Conservation (phyloP, 1,140 invertebrate species). For the Drosophila pandora region DNA sequence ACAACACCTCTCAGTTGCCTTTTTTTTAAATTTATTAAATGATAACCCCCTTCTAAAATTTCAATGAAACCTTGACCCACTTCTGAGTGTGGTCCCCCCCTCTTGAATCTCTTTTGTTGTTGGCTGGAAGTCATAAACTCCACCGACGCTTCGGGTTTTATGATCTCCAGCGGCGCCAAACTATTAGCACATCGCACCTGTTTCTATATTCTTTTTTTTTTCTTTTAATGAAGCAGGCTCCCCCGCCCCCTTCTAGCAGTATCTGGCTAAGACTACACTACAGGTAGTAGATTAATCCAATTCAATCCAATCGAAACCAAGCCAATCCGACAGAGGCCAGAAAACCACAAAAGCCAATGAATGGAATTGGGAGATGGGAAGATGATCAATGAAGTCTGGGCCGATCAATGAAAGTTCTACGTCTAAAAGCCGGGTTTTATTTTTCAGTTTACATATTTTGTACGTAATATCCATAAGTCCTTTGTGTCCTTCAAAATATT, state of each 20-base stretch:
- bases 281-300: background rate
- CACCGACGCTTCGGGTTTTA: slow-evolving; percentile 23
- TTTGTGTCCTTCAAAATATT: background rate
- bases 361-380: background rate
- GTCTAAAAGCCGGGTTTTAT: slow-evolving; percentile 1
- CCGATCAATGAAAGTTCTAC: slow-evolving; percentile 37
- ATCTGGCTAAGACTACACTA: background rate
- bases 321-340: background rate
- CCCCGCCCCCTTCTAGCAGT: background rate
- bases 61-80: background rate
- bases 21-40: background rate
- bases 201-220: background rate
- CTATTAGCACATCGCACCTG: slow-evolving; percentile 48
- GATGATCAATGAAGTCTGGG: slow-evolving; percentile 26
- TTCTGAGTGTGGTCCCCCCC: background rate
- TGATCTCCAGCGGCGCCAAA: slow-evolving; percentile 40
- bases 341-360: slow-evolving; percentile 14
- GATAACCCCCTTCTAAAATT: background rate
- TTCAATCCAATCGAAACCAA: slow-evolving; percentile 4
- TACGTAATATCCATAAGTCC: too few species aligned
- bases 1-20: too few species aligned
- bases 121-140: background rate
- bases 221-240: background rate
- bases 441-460: too few species aligned
- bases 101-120: background rate